Conservation (phyloP, 2,888 invertebrate species). For the Aphidoletes aphidimyza region DNA sequence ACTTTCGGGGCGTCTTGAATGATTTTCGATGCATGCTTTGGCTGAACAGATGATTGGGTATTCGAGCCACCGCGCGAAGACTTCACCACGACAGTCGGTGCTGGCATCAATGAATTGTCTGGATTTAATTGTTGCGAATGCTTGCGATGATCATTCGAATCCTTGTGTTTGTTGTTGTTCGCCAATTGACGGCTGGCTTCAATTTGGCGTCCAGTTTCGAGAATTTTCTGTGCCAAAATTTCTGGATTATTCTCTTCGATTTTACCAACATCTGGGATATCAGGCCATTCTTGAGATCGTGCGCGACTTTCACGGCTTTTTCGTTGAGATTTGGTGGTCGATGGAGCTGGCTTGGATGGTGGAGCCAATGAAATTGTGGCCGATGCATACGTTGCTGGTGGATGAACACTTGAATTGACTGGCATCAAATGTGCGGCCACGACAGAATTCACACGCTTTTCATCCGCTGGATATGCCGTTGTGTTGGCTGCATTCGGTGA, state of each 20-base stretch:
- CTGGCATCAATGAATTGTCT: constrained; percentile 66
- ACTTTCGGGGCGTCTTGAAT: constrained; percentile 80
- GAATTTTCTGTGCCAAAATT: constrained; percentile 86
- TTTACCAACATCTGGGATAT: constrained; percentile 88
- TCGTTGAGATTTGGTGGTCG: constrained; percentile 63
- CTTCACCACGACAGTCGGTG: constrained; percentile 60
- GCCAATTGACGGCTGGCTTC: constrained; percentile 78
- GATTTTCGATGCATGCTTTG: constrained; percentile 58
- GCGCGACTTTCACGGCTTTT: constrained; percentile 79
- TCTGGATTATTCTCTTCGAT: constrained; percentile 94
- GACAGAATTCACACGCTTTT: constrained; percentile 59
- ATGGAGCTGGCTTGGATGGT: constrained; percentile 58
- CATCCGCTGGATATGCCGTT: constrained; percentile 60
- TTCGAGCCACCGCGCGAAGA: background rate
- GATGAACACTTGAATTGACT: background rate
- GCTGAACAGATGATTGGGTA: background rate
- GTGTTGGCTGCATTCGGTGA: constrained; percentile 74
- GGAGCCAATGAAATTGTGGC: background rate
- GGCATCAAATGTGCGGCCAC: constrained; percentile 56
- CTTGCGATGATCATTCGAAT: constrained; percentile 54
- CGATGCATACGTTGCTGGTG: background rate
- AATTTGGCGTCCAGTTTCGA: constrained; percentile 89
- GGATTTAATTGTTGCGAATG: constrained; percentile 55
- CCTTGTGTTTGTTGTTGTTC: constrained; percentile 58
- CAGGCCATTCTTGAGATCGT: constrained; percentile 91